Evolutionary conservation across 2,888 invertebrate species (phyloP), one percentile per base, ranked within the genome.

Genomic region (Dastarcus helophoroides): DNA sequence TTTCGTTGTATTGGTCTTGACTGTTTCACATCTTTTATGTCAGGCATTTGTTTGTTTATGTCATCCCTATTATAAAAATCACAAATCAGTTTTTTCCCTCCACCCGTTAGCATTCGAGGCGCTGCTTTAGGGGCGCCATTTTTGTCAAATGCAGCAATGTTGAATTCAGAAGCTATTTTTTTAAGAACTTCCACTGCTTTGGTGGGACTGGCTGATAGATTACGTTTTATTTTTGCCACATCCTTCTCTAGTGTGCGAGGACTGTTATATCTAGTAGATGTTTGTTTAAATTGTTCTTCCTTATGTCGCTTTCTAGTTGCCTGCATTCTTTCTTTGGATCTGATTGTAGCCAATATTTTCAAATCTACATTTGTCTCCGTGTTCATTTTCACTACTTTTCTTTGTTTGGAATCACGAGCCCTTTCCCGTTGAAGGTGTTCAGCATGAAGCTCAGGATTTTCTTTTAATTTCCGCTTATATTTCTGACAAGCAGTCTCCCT

Each of bases 81-180:
- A 30, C 23, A 23, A 7, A n/a, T 23, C n/a, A 23, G 23, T 7
- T 23, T 23, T 23, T 23, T 23, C 9, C 23, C 23, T 6, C 4
- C 26, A 34, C 31, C 30, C 22, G 31, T 34, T 24, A 26, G 26
- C 25, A 31, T 34, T 26, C 15, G 17, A 35, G 31, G 31, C 31
- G 26, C 16, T 31, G 22, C 21, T 31, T 31, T 35, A 19, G 26
- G 17, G 27, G 31, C 15, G 13, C 17, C 25, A 33, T 30, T 33
- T 33, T 33, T 13, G 23, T 32, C 35, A 31, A 15, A 31, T 22
- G 11, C 31, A 26, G 31, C 31, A 35, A 31, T 14, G 14, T 35
- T 14, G 11, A 35, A 35, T 35, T 35, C 35, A 31, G 35, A 22
- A 35, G 31, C 35, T n/a, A 31, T n/a, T n/a, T n/a, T n/a, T n/a